These are phyloP conservation scores for Myxocyprinus asiaticus DNA, from an alignment of 2,113 vertebrate species.

Conservation along the genomic window DNA sequence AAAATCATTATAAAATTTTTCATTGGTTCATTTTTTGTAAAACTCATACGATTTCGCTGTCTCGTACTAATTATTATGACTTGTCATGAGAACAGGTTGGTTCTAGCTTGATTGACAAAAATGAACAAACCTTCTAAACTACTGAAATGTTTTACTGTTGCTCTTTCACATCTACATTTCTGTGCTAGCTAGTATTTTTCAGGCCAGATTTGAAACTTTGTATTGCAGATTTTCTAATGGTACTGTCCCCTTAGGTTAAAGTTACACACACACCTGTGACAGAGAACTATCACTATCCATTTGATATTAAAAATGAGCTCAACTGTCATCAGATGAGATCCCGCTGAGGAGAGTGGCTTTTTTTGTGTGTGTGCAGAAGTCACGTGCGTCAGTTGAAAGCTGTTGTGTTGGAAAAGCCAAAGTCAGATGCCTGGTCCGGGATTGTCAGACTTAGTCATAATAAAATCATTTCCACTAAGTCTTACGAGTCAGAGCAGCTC, in stretches of 20 bases:
- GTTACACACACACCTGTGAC: background rate
- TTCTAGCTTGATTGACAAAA: background rate
- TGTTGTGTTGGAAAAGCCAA: constrained; percentile 23
- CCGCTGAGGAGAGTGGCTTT: constrained; percentile 49
- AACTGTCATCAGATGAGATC: background rate
- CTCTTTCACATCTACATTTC: background rate
- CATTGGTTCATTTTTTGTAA: too few species aligned
- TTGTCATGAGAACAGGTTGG: background rate
- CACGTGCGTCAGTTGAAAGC: constrained; percentile 54
- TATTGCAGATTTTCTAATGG: too few species aligned
- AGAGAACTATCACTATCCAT: background rate
- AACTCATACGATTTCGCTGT: too few species aligned
- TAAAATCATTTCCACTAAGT: constrained; percentile 35
- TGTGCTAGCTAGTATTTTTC: background rate
- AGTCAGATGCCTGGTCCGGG: constrained; percentile 15
- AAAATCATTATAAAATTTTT: too few species aligned
- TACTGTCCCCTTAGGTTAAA: too few species aligned
- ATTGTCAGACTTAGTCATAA: constrained; percentile 36
- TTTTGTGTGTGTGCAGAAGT: constrained; percentile 42
- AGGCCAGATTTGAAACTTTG: too few species aligned
- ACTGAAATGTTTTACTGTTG: background rate
- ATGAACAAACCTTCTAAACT: background rate
- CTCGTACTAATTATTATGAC: too few species aligned
- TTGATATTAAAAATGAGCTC: background rate
- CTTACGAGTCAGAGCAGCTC: background rate